Percentiles rank a stretch among this genome's conserved stretches.
Conservation (phyloP, 2,797 vertebrate genomes). For the Synaphobranchus kaupii region DNA sequence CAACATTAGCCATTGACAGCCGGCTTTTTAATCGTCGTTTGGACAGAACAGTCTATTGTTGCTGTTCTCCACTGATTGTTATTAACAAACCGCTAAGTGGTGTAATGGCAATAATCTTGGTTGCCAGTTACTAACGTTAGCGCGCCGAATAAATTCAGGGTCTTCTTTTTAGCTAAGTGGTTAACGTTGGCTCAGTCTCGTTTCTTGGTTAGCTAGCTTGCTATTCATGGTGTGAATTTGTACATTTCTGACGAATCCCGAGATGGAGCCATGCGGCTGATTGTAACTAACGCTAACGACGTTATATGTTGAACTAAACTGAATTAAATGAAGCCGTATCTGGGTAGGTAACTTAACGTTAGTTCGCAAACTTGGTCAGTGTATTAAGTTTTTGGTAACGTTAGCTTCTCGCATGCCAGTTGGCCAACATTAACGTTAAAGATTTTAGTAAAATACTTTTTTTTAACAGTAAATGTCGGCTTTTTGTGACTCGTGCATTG, state of each 20-base stretch:
- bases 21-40: not conserved
- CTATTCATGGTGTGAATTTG: not conserved
- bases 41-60: not conserved
- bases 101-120: not conserved
- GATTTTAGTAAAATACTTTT: not conserved
- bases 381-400: not conserved
- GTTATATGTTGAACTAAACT: not conserved
- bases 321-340: too few species aligned
- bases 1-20: not conserved
- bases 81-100: not conserved
- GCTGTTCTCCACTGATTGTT: not conserved
- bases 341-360: not conserved
- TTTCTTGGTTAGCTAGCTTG: not conserved
- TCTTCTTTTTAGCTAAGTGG: not conserved
- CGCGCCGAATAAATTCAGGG: not conserved
- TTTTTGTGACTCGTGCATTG: not conserved
- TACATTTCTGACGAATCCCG: not conserved
- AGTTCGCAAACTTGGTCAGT: not conserved
- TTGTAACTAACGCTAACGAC: not conserved
- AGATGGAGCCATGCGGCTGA: not conserved
- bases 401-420: not conserved
- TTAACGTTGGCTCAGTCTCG: not conserved
- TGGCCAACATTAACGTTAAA: not conserved
- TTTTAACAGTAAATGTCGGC: not conserved
- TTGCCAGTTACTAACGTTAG: not conserved